Evolutionary conservation across 2,113 vertebrate species (phyloP), one percentile per base, ranked within the genome.

Genomic region (Mionectes macconnelli): DNA sequence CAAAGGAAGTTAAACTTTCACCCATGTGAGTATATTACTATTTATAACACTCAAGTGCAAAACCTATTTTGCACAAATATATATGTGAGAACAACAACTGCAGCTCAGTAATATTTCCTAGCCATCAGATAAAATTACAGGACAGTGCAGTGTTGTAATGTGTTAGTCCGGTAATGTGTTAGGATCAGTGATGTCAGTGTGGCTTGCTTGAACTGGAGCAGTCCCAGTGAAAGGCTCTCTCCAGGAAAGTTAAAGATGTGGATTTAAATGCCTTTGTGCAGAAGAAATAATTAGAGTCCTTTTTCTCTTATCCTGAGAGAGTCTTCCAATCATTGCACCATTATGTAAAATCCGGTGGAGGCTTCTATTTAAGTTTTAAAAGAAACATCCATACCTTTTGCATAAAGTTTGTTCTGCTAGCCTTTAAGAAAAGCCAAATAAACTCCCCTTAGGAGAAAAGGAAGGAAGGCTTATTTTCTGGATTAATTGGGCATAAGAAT

Each of bases 391-490:
- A 30, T 90, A 35, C 8, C 13, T 31, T 77, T 92, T 73, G 33
- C n/a, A 62, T 83, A 9, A 56, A 78, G 49, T 76, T 93, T 76
- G 13, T 85, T 80, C 49, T 86, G 24, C 37, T 76, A 53, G 22
- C n/a, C 55, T 85, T 90, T 37, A n/a, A 85, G 84, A 80, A 84
- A 91, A 91, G 49, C 57, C 23, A 93, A 64, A 75, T 57, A 40
- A 87, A 45, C 16, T 55, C 55, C 60, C 45, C 76, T 40, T 30
- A 83, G 60, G 44, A 82, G 35, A 30, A 74, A 74, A 85, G 66
- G 35, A 69, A 93, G 56, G 9, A 47, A 80, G 63, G n/a, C 45
- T 69, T 90, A 59, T 93, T 90, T 93, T 92, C 92, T 85, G 59
- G 53, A 80, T 62, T 40, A 90, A 1, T 24, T 93, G 1, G 78